Percentiles rank a stretch among this genome's conserved stretches.
phyloP scores from a whole-genome alignment of 2,113 vertebrate genomes.

The Melanostigma gelatinosum region DNA sequence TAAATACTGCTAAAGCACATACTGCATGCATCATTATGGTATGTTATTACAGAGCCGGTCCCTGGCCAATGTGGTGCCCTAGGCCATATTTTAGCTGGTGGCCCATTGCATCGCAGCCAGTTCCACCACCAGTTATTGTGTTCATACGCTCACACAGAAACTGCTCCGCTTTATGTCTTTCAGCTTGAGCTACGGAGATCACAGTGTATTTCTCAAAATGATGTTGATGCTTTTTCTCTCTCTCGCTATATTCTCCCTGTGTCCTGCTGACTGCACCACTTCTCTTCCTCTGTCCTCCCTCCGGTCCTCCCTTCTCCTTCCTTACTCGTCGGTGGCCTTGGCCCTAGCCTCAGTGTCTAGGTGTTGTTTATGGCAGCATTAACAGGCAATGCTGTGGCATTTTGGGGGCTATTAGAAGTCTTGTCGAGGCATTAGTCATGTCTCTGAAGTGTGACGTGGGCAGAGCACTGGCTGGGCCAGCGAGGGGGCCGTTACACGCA shows the following conservation, averaged over 20 bases:
- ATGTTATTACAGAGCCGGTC: background rate
- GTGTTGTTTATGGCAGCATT: conserved; percentile 39
- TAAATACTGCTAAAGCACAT: background rate
- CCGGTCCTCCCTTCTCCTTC: background rate
- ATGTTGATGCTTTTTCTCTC: background rate
- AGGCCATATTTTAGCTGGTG: background rate
- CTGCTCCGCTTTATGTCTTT: background rate
- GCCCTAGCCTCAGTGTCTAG: conserved; percentile 19
- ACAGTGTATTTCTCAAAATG: background rate
- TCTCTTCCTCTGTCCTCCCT: background rate
- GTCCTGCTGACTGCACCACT: background rate
- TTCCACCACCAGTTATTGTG: background rate
- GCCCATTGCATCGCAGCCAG: background rate
- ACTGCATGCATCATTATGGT: background rate
- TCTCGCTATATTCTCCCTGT: background rate
- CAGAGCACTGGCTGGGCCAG: conserved; percentile 31
- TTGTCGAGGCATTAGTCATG: conserved; percentile 69
- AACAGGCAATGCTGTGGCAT: conserved; percentile 63
- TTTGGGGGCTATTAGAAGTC: conserved; percentile 60
- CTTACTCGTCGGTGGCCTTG: conserved; percentile 15
- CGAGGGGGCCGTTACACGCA: conserved; percentile 62
- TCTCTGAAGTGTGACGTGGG: conserved; percentile 58
- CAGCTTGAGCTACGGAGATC: background rate
- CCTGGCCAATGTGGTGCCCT: background rate
- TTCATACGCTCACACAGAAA: background rate